A percentile compares a stretch with the other conserved stretches of the same genome.
Conservation (phyloP, 1,140 invertebrate genomes). For the Drosophila novamexicana region DNA sequence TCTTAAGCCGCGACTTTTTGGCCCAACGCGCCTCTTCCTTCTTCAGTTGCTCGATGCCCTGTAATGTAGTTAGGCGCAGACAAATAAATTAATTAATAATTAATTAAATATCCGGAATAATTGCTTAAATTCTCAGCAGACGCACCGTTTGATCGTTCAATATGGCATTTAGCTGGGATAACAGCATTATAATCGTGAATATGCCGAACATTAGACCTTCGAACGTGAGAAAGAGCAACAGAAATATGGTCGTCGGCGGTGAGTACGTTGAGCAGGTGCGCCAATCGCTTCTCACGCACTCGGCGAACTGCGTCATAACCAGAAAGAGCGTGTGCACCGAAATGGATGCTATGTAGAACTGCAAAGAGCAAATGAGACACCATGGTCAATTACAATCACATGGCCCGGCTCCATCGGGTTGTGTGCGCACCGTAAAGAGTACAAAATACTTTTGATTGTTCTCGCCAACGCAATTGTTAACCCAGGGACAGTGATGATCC, state of each 20-base stretch:
- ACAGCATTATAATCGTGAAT: conserved; percentile 99
- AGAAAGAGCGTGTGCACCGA: conserved; percentile 97
- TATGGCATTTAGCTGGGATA: conserved; percentile 98
- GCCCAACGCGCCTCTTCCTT: conserved; percentile 96
- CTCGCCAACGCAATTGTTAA: conserved; percentile 99
- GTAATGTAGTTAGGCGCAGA: conserved; percentile 61
- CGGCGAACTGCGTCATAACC: conserved; percentile 96
- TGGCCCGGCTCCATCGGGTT: too few species aligned
- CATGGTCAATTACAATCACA: neutral
- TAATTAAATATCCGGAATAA: neutral
- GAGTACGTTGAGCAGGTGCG: conserved; percentile 96
- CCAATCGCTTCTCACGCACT: conserved; percentile 97
- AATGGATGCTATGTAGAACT: conserved; percentile 99
- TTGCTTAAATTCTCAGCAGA: conserved; percentile 19
- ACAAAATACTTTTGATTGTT: conserved; percentile 99
- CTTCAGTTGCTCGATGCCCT: conserved; percentile 98
- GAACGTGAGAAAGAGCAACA: conserved; percentile 97
- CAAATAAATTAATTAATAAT: too few species aligned
- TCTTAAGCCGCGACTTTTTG: conserved; percentile 96
- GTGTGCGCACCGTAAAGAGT: conserved; percentile 95
- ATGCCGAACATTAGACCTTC: conserved; percentile 99
- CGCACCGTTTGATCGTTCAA: conserved; percentile 99
- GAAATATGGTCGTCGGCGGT: conserved; percentile 97
- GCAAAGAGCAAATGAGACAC: conserved; percentile 82
- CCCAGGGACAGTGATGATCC: conserved; percentile 99